Evolutionary conservation across 2,888 invertebrate genomes (phyloP).

Genomic region (Microplitis deprimator): DNA sequence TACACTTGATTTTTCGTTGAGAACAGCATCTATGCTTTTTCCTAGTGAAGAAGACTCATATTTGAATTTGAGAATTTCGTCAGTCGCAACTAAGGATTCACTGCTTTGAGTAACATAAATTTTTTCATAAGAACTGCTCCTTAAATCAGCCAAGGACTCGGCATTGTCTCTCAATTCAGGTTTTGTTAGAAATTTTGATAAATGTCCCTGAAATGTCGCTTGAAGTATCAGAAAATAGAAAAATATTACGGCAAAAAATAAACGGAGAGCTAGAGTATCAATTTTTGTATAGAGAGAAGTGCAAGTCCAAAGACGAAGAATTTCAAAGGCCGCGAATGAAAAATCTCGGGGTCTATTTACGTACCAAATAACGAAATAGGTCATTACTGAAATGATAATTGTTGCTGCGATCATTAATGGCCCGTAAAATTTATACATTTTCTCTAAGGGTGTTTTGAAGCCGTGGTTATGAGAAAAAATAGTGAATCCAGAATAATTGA

Average conservation of each 20-base stretch:
- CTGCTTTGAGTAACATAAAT: not conserved
- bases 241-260: conserved; percentile 10
- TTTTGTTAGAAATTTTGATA: not conserved
- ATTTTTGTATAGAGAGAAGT: not conserved
- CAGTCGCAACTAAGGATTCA: not conserved
- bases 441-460: conserved; percentile 9
- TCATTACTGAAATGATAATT: not conserved
- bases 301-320: not conserved
- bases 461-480: not conserved
- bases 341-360: not conserved
- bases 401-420: not conserved
- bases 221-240: conserved; percentile 16
- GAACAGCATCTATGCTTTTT: not conserved
- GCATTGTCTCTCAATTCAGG: not conserved
- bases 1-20: not conserved
- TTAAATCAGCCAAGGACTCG: not conserved
- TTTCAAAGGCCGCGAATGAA: not conserved
- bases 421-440: conserved; percentile 1
- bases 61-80: not conserved
- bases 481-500: not conserved
- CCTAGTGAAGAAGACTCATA: not conserved
- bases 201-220: conserved; percentile 11
- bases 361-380: not conserved
- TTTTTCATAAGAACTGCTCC: not conserved
- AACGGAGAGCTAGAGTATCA: not conserved